These are phyloP conservation scores for Decapterus maruadsi DNA, from an alignment of 2,797 vertebrate genomes.

Conservation along the genomic window DNA sequence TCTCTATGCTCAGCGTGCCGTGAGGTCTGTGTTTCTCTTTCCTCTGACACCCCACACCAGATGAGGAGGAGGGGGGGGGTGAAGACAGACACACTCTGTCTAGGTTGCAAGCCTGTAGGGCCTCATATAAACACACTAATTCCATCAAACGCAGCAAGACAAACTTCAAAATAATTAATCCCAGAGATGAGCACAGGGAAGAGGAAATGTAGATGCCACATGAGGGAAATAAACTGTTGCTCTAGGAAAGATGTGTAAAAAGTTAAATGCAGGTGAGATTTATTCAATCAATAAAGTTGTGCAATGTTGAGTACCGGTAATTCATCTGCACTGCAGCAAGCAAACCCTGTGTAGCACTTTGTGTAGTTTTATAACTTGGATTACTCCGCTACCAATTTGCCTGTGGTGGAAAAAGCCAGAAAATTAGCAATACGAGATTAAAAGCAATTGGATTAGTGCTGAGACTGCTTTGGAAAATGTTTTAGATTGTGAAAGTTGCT, in stretches of 20 bases:
- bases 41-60: constrained; percentile 3
- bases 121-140: constrained; percentile 20
- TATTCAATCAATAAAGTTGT: neutral
- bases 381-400: neutral
- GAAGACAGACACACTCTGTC: neutral
- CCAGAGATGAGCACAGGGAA: constrained; percentile 2
- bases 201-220: neutral
- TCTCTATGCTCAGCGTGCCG: constrained; percentile 13
- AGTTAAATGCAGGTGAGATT: constrained; percentile 5
- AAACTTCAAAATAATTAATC: constrained; percentile 12
- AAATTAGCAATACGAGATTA: neutral
- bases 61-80: neutral
- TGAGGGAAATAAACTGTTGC: neutral
- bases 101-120: constrained; percentile 3
- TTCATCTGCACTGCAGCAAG: neutral
- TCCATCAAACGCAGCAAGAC: neutral
- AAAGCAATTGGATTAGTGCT: neutral
- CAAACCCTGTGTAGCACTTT: neutral
- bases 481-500: neutral
- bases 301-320: neutral
- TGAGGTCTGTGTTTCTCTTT: neutral
- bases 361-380: too few species aligned
- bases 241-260: neutral
- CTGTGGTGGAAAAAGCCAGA: neutral
- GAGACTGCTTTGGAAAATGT: neutral